These are phyloP conservation scores for Python bivittatus DNA, from an alignment of 2,113 vertebrate genomes.

Conservation along the genomic window DNA sequence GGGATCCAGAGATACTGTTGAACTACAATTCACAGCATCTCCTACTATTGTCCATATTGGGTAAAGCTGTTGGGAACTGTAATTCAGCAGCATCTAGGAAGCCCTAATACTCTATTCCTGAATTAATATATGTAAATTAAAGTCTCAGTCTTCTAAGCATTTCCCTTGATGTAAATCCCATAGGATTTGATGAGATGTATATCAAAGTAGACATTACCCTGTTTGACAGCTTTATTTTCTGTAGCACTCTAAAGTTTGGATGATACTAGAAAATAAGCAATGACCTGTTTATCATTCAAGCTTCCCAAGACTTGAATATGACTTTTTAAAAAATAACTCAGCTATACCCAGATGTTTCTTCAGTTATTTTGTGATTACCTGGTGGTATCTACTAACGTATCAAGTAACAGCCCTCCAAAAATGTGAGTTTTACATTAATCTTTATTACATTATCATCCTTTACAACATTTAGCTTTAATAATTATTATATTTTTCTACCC, in stretches of 20 bases:
- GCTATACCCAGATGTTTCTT: not conserved
- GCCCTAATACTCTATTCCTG: not conserved
- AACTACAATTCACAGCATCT: not conserved
- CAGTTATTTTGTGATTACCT: not conserved
- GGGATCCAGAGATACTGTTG: not conserved
- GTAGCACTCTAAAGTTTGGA: not conserved
- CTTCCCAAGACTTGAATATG: not conserved
- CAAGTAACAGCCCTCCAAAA: not conserved
- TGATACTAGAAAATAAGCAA: not conserved
- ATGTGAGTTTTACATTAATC: not conserved
- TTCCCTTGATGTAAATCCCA: not conserved
- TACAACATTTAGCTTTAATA: not conserved
- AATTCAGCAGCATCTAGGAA: not conserved
- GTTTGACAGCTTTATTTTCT: not conserved
- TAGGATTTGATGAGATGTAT: not conserved
- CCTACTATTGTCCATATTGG: not conserved
- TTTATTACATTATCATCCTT: not conserved
- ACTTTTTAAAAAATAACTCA: not conserved
- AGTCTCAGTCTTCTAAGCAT: not conserved
- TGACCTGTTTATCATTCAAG: not conserved
- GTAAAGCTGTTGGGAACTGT: not conserved
- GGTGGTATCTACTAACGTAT: not conserved
- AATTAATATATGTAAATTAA: constrained; percentile 1
- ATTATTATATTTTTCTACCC: not conserved
- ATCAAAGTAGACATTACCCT: not conserved